phyloP scores from a whole-genome alignment of 2,113 vertebrate species.

The Copsychus sechellarum region DNA sequence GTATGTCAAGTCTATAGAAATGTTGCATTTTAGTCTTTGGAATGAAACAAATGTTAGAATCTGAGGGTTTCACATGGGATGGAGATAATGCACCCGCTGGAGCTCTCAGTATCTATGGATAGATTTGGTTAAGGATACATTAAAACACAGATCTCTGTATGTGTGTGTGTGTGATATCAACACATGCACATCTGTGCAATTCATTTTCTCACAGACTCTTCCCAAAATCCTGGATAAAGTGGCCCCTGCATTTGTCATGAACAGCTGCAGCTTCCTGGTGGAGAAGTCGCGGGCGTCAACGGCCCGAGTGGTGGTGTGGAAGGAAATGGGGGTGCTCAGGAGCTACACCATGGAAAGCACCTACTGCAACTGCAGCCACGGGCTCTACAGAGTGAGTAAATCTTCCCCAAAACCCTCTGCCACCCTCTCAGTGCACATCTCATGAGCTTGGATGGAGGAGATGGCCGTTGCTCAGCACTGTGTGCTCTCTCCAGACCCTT shows the following conservation, averaged over 20 bases:
- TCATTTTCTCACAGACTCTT: slow-evolving; percentile 77
- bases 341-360: slow-evolving; percentile 97
- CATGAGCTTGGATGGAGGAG: not conserved
- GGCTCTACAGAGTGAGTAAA: slow-evolving; percentile 85
- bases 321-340: slow-evolving; percentile 86
- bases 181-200: not conserved
- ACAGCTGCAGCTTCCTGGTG: slow-evolving; percentile 90
- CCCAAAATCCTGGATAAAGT: slow-evolving; percentile 90
- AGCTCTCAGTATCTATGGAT: not conserved
- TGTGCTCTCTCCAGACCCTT: not conserved
- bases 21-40: not conserved
- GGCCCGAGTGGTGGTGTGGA: slow-evolving; percentile 90
- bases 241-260: slow-evolving; percentile 89
- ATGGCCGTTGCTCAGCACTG: fast-evolving
- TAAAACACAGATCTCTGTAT: not conserved
- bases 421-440: not conserved
- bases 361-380: slow-evolving; percentile 90
- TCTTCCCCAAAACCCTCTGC: not conserved
- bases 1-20: not conserved
- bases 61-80: not conserved
- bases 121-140: not conserved
- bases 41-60: not conserved
- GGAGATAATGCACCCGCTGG: not conserved
- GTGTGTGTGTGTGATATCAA: not conserved
- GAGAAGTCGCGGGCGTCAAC: slow-evolving; percentile 91